Percentiles rank a stretch among this genome's conserved stretches.
Conservation (phyloP, 2,797 vertebrate genomes). For the Falco concolor region DNA sequence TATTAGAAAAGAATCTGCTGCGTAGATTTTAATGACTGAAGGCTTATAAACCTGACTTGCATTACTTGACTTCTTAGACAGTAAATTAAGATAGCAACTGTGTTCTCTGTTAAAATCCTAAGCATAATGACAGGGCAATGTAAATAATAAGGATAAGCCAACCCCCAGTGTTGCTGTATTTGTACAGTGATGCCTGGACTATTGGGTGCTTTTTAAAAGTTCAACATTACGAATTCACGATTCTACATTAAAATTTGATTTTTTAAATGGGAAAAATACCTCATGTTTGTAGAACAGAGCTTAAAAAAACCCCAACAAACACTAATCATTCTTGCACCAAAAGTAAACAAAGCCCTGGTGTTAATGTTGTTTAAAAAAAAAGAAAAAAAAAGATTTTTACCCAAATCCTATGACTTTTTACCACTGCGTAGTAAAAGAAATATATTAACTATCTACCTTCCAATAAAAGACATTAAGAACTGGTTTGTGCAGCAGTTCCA, state of each 20-base stretch:
- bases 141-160: neutral
- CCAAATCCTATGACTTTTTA: neutral
- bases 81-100: neutral
- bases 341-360: neutral
- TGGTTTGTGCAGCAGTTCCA: neutral
- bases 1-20: neutral
- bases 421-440: neutral
- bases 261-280: neutral
- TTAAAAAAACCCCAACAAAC: neutral
- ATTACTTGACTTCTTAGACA: neutral
- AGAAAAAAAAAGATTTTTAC: neutral
- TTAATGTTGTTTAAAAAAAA: neutral
- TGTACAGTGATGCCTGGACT: neutral
- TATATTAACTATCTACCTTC: neutral
- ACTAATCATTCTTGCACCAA: accelerated
- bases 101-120: neutral
- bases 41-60: neutral
- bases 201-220: neutral
- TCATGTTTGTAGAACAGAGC: neutral
- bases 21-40: neutral
- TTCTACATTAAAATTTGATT: neutral
- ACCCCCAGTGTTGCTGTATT: neutral
- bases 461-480: neutral
- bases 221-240: neutral
- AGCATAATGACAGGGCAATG: neutral